Evolutionary conservation across 2,888 invertebrate genomes (phyloP), one percentile per base, ranked within the genome.

Genomic region (Melolontha melolontha): DNA sequence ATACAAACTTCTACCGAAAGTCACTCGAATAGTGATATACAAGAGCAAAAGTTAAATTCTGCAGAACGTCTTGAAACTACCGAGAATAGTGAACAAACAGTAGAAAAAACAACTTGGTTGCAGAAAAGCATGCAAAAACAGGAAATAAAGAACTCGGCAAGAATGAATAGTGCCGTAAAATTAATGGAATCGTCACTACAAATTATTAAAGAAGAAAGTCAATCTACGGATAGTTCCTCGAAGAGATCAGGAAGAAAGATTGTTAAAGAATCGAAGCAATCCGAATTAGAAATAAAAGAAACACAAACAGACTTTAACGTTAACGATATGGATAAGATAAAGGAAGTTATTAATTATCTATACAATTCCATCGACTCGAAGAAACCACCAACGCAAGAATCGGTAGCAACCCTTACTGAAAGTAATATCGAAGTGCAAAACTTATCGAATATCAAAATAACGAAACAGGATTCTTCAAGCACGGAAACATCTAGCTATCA

Each of bases 151-250:
- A 67, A 51, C 27, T 49, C 54, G 14, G 64, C 55, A 14, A 51
- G 64, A 17, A 68, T 64, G 2, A 68, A 34, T 50, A 68, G 64
- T 64, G 68, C 68, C 4, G 57, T 68, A 2, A 68, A 68, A 50
- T 29, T 68, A 40, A 64, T 68, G 64, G 65, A 69, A 49, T 69
- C 69, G 4, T 64, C 69, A 1, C 50, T 69, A 51, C 66, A 67
- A 27, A 69, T 67, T 12, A 69, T 69, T 27, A 69, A 67, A 34
- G 69, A 69, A 42, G 69, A 69, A 44, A 69, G 69, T 34, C 69
- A 69, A 27, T 69, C 69, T 1, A 69, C 69, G 0, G 69, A 69
- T 54, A 68, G 64, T 16, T 65, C 65, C 8, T 64, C 65, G 0
- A 40, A n/a, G 5, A 14, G n/a, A 1, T 40, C 57, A 1, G n/a